These are phyloP conservation scores for Tonatia bakeri DNA, from an alignment of 2,113 vertebrate genomes.

Conservation along the genomic window DNA sequence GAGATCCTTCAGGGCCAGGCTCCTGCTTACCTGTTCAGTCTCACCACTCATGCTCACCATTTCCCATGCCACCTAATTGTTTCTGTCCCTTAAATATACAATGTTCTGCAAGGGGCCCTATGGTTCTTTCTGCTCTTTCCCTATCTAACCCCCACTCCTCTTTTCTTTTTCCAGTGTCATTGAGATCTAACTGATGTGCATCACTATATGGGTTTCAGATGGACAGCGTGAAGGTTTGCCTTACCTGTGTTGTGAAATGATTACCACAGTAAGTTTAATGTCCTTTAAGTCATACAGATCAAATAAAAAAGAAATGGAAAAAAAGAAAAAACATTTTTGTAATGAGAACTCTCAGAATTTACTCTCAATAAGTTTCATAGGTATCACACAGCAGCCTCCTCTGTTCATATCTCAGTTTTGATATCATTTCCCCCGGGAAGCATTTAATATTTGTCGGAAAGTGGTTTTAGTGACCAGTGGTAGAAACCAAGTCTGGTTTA, in stretches of 20 bases:
- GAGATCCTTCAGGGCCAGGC: neutral
- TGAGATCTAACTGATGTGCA: neutral
- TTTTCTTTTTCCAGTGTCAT: neutral
- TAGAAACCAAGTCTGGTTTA: conserved; percentile 40
- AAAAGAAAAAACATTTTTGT: neutral
- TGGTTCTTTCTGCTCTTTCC: neutral
- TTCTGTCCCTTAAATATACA: neutral
- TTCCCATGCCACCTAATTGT: neutral
- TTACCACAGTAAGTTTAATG: neutral
- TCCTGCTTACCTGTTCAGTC: neutral
- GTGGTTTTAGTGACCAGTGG: neutral
- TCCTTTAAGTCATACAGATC: neutral
- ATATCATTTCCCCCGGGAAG: neutral
- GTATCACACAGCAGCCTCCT: neutral
- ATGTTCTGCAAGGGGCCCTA: neutral
- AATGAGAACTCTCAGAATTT: neutral
- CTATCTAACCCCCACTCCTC: neutral
- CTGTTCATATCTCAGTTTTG: neutral
- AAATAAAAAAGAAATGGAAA: neutral
- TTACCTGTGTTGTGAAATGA: neutral
- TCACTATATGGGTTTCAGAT: neutral
- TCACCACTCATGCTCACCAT: neutral
- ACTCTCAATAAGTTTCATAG: neutral
- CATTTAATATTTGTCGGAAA: neutral
- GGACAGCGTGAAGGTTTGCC: neutral